Evolutionary conservation across 2,888 invertebrate species (phyloP).

Genomic region (Cephus rjabovi): DNA sequence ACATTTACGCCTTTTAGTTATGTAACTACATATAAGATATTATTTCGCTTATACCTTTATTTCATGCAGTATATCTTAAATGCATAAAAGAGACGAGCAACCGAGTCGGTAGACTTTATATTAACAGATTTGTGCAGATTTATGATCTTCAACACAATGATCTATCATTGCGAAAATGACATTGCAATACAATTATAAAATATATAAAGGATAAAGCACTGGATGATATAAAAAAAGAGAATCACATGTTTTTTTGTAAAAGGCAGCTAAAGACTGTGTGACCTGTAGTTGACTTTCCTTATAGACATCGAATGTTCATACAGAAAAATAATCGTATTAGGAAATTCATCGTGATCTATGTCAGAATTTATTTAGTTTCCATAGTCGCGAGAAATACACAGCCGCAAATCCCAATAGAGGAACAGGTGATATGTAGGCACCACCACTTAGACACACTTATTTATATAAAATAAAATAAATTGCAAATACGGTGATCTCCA

Average conservation of each 20-base stretch:
- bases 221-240: not conserved
- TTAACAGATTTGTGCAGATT: not conserved
- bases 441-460: not conserved
- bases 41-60: not conserved
- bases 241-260: not conserved
- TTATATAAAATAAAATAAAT: not conserved
- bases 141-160: not conserved
- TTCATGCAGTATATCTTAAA: not conserved
- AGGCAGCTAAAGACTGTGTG: not conserved
- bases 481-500: not conserved
- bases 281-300: not conserved
- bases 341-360: not conserved
- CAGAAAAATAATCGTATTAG: not conserved
- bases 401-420: not conserved
- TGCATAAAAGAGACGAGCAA: not conserved
- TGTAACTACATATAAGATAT: not conserved
- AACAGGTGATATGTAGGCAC: not conserved
- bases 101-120: not conserved
- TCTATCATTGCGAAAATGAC: not conserved
- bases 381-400: not conserved
- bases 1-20: not conserved
- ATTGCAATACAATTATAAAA: not conserved
- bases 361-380: not conserved
- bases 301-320: not conserved
- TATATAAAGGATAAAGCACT: not conserved